Conservation (phyloP, 92 coral and sea anemone genomes). For the Zoanthus gigantus region DNA sequence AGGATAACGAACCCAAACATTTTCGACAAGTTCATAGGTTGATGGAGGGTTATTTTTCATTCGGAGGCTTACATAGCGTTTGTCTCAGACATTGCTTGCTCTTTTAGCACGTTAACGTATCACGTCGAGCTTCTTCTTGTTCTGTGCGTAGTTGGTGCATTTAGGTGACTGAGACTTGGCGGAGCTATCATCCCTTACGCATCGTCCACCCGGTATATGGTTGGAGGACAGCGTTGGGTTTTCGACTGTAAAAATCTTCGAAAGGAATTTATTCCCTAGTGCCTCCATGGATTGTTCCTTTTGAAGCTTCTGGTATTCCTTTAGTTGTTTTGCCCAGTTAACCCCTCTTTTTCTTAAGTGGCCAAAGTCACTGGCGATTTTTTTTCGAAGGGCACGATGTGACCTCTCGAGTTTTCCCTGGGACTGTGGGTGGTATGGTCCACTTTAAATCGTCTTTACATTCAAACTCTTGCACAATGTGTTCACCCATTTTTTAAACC, state of each 20-base stretch:
- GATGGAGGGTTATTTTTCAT: constrained; percentile 36
- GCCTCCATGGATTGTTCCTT: constrained; percentile 64
- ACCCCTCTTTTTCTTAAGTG: constrained; percentile 48
- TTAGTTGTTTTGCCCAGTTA: constrained; percentile 51
- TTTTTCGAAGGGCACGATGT: constrained; percentile 53
- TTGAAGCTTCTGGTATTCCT: constrained; percentile 48
- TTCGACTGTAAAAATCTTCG: neutral
- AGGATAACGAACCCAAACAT: constrained; percentile 20
- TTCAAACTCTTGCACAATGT: constrained; percentile 45
- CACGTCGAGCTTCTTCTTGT: too few species aligned
- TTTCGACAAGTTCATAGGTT: constrained; percentile 31
- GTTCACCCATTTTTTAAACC: constrained; percentile 50
- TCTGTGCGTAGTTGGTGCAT: too few species aligned
- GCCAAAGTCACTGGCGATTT: constrained; percentile 47
- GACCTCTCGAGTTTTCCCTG: constrained; percentile 66
- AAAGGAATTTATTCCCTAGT: constrained; percentile 54
- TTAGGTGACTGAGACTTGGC: too few species aligned
- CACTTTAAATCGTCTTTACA: constrained; percentile 50
- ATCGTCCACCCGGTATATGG: too few species aligned
- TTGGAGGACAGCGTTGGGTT: too few species aligned
- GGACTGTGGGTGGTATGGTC: constrained; percentile 71
- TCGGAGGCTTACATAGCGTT: constrained; percentile 7
- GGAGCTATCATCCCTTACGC: too few species aligned
- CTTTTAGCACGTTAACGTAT: constrained; percentile 25
- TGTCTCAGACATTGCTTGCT: constrained; percentile 17